Base-by-base conservation (phyloP, 2,888 invertebrate species). In the Cataglyphis rosenhaueri region DNA sequence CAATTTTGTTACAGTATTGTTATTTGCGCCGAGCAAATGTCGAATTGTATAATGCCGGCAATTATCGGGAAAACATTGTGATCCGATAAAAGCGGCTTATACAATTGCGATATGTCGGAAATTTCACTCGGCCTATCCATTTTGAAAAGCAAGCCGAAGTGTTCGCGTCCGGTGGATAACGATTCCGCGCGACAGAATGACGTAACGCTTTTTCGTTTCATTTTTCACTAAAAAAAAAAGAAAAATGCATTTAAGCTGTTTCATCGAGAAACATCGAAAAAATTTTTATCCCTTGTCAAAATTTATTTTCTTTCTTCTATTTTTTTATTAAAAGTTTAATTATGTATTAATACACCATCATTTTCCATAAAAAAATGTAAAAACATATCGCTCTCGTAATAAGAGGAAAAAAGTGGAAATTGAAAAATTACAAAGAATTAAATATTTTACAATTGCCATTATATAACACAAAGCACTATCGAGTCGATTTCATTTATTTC, bases 1-100 rank as follows among this genome's bases (percentile, higher is more conserved):
- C n/a, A 68, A 76, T 52, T 75, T 78, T 59, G 62, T 82, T 76
- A 41, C 52, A 25, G 35, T 78, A 78, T 68, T 66, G 59, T 78
- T 62, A 35, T 65, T 82, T 65, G 66, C 21, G 62, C 62, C 32
- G 41, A 32, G 21, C 21, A 70, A 29, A 29, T 29, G n/a, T 76
- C 74, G 74, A 75, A 64, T 75, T 64, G 48, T 74, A 76, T 76
- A 71, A 79, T 71, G 44, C 44, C 78, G 70, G 70, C 70, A 78
- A 59, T 78, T 78, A 79, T 79, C 71, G 71, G 25, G 78, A 71
- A 79, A 79, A 71, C 71, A 59, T 35, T 12, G 71, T 44, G 59
- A 71, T 79, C 59, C 44, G 71, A 32, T 79, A 48, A 64, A 71
- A 79, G 78, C 71, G 44, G 59, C 70, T 79, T 79, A 79, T 79